Percentiles rank a stretch among this genome's conserved stretches.
These are phyloP conservation scores for Dendrocincla tyrannina DNA, from an alignment of 2,797 vertebrate species.

Conservation along the genomic window DNA sequence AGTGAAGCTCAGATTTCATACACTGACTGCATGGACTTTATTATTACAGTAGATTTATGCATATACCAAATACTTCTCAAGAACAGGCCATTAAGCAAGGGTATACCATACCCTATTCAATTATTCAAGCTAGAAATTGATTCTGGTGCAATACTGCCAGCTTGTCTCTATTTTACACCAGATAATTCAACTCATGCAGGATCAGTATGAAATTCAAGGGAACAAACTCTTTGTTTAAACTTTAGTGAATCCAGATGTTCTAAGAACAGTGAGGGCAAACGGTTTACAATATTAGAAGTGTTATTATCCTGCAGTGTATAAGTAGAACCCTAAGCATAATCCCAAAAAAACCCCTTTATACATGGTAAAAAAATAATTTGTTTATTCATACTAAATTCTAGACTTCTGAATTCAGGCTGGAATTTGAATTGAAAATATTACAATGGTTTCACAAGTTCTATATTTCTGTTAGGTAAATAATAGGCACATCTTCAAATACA, in stretches of 20 bases:
- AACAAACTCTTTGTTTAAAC: not conserved
- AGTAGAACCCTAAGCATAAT: not conserved
- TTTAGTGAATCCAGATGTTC: not conserved
- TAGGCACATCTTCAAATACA: not conserved
- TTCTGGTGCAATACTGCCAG: not conserved
- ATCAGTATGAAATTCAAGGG: not conserved
- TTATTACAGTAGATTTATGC: not conserved
- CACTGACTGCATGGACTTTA: not conserved
- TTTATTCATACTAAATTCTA: not conserved
- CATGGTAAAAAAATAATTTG: not conserved
- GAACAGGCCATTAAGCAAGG: not conserved
- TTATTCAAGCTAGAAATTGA: not conserved
- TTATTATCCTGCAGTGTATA: not conserved
- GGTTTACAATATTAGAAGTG: not conserved
- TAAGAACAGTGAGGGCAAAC: not conserved
- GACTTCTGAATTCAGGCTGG: not conserved
- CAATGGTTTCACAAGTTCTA: not conserved
- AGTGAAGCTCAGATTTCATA: not conserved
- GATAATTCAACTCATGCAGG: not conserved
- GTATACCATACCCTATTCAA: not conserved
- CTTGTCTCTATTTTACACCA: not conserved
- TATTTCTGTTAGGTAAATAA: not conserved
- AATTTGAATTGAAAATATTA: not conserved
- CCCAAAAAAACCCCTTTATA: not conserved
- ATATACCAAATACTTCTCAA: not conserved